Evolutionary conservation across 2,888 invertebrate species (phyloP).

Genomic region (Octonoba sinensis): DNA sequence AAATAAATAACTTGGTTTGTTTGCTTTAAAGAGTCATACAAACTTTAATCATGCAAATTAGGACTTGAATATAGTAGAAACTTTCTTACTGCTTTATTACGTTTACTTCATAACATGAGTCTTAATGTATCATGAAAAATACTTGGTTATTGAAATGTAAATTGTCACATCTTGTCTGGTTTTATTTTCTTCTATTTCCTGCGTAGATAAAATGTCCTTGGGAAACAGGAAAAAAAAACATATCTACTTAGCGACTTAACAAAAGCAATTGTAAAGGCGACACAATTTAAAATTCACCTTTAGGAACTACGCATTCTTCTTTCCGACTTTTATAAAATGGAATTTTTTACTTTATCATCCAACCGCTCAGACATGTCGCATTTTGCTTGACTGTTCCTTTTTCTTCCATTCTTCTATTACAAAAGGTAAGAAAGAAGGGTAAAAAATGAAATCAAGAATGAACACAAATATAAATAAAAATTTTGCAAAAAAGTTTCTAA

Average conservation of each 20-base stretch:
- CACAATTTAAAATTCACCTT: slow-evolving; percentile 17
- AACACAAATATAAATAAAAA: slow-evolving; percentile 26
- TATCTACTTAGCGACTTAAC: not conserved
- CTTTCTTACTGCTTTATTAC: no score
- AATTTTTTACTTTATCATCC: not conserved
- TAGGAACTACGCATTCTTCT: not conserved
- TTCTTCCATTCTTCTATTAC: not conserved
- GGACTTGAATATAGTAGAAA: no score
- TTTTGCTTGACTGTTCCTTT: not conserved
- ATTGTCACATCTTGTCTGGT: no score
- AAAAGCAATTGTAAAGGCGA: not conserved
- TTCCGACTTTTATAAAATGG: not conserved
- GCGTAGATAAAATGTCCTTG: not conserved
- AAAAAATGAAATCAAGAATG: slow-evolving; percentile 7
- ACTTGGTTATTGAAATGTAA: no score
- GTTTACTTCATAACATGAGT: no score
- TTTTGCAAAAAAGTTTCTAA: not conserved
- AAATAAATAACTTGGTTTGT: no score
- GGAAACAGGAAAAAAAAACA: not conserved
- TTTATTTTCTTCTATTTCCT: no score
- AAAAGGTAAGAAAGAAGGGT: slow-evolving; percentile 4
- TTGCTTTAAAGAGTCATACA: no score
- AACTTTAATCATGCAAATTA: no score
- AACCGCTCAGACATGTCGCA: not conserved
- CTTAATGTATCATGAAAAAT: no score